phyloP scores from a whole-genome alignment of 2,888 invertebrate species.

The Crocallis elinguaria region DNA sequence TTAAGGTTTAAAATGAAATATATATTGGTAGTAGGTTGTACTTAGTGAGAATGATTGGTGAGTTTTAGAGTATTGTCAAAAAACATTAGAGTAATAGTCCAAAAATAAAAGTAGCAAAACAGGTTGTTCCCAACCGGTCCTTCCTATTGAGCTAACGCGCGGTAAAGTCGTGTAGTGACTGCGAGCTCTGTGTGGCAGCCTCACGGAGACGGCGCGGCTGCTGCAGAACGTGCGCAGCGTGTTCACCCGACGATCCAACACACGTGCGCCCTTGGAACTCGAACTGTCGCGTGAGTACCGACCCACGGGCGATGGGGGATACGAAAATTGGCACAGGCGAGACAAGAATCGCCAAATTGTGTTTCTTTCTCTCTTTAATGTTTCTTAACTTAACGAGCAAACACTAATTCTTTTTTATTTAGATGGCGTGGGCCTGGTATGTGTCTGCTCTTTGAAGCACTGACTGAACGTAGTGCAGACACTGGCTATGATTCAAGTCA shows the following conservation, averaged over 20 bases:
- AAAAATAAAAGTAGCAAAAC: background rate
- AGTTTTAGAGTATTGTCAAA: too few relatives aligned
- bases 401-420: too few relatives aligned
- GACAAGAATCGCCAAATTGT: background rate
- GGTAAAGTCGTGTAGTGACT: constrained; percentile 61
- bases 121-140: constrained; percentile 22
- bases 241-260: constrained; percentile 91
- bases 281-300: constrained; percentile 96
- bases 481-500: too few relatives aligned
- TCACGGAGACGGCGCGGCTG: constrained; percentile 98
- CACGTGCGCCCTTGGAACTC: constrained; percentile 93
- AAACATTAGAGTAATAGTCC: too few relatives aligned
- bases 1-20: too few relatives aligned
- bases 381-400: too few relatives aligned
- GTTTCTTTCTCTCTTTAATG: too few relatives aligned
- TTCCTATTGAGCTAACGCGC: constrained; percentile 11
- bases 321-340: background rate
- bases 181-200: constrained; percentile 87
- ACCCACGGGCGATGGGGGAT: background rate
- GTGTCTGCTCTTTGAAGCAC: too few relatives aligned
- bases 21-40: too few relatives aligned
- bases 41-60: too few relatives aligned
- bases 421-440: too few relatives aligned
- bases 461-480: too few relatives aligned
- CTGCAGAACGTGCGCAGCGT: constrained; percentile 97